Evolutionary conservation across 2,797 vertebrate species (phyloP), one percentile per base, ranked within the genome.

Genomic region (Micropoecilia bifurca): DNA sequence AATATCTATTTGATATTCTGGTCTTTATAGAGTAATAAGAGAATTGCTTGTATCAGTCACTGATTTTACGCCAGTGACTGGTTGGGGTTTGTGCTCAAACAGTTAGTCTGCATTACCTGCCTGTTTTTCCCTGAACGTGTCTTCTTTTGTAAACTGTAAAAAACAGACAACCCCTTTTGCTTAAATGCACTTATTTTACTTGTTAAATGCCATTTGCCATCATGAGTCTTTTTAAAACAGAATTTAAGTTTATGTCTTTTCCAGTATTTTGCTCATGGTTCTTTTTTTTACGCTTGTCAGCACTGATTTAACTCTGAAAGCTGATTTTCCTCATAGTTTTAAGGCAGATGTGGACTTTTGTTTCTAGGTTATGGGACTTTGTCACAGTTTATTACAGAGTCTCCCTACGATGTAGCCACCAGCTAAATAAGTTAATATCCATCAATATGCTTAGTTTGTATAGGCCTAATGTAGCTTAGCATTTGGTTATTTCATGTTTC

Each of bases 381-480:
- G n/a, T 57, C n/a, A 28, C 10, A 57, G 10, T 57, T 28, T 57
- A 57, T 57, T 28, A 28, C n/a, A 57, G n/a, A 0, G 10, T 57
- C 16, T 63, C 2, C 14, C 30, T 63, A 20, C 2, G 3, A 36
- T 18, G 90, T 85, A 83, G 87, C 72, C 85, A 81, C 81, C 73
- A 41, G 81, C 83, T 87, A 88, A 88, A 79, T 85, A 91, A 89
- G 89, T 86, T 88, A 90, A 75, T 22, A 46, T 77, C 71, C 76
- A 83, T 76, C 83, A 55, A 47, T 81, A 83, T 75, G 48, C 78
- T n/a, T 5, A 3, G 81, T 63, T 36, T 36, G 16, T 68, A n/a
- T 41, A 75, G 30, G 28, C 33, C 73, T 77, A 69, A 71, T 81
- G 69, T 36, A 75, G 41, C 76, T 80, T 12, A 16, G 46, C 28